phyloP scores from a whole-genome alignment of 2,113 vertebrate species.

The Triplophysa tibetana region DNA sequence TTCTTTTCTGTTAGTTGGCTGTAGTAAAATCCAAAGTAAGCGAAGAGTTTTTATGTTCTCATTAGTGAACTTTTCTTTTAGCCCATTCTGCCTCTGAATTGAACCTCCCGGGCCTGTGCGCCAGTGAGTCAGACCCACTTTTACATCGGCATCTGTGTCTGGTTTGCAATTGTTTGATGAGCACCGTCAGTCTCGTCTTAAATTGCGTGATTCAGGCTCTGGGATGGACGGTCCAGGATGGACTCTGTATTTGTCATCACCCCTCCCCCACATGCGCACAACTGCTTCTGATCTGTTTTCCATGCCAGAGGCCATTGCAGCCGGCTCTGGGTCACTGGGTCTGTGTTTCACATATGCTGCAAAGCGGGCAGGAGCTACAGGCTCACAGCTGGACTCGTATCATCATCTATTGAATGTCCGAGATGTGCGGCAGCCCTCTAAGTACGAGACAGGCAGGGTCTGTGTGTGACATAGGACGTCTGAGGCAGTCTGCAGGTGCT shows the following conservation, averaged over 20 bases:
- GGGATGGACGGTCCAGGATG: constrained; percentile 24
- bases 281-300: constrained; percentile 45
- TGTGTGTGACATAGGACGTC: constrained; percentile 42
- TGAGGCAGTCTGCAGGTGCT: constrained; percentile 66
- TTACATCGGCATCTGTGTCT: constrained; percentile 41
- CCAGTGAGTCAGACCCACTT: constrained; percentile 28
- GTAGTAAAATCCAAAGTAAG: constrained; percentile 12
- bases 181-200: constrained; percentile 12
- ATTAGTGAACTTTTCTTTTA: constrained; percentile 28
- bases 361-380: not conserved
- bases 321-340: constrained; percentile 43
- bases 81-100: constrained; percentile 19
- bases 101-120: constrained; percentile 16
- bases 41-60: constrained; percentile 20
- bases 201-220: constrained; percentile 39
- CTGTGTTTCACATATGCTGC: constrained; percentile 23
- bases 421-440: not conserved
- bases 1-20: not conserved
- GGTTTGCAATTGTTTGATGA: constrained; percentile 39
- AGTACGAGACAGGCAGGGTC: constrained; percentile 38
- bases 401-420: constrained; percentile 18
- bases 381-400: constrained; percentile 11
- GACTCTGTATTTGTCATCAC: constrained; percentile 39
- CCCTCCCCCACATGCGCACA: not conserved
- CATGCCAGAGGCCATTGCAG: constrained; percentile 28